phyloP scores from a whole-genome alignment of 2,888 invertebrate genomes.

The Allacma fusca region DNA sequence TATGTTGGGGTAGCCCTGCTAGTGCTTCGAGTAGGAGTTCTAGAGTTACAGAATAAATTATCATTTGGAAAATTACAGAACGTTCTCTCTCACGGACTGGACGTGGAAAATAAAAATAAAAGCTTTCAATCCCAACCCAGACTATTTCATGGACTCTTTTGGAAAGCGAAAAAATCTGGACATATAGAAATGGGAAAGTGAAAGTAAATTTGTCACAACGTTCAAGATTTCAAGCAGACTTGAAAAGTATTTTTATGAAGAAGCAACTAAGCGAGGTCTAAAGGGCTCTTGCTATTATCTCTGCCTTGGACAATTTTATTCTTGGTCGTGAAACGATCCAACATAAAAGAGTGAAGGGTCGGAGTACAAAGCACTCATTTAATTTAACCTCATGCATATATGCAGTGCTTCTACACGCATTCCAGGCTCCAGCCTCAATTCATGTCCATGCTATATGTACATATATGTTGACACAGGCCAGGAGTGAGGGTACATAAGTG shows the following conservation, averaged over 20 bases:
- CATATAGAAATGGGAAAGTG: slow-evolving; percentile 25
- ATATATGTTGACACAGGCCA: no score
- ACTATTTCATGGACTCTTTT: no score
- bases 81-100: no score
- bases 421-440: not conserved
- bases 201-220: slow-evolving; percentile 39
- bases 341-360: not conserved
- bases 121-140: no score
- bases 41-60: no score
- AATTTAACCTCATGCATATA: not conserved
- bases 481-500: no score
- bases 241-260: not conserved
- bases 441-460: no score
- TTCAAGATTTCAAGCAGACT: not conserved
- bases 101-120: no score
- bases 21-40: no score
- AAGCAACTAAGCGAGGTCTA: not conserved
- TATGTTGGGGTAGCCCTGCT: no score
- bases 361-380: slow-evolving; percentile 11
- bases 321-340: not conserved
- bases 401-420: not conserved
- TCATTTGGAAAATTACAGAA: no score
- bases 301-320: not conserved
- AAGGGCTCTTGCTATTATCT: slow-evolving; percentile 19
- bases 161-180: slow-evolving; percentile 91